Evolutionary conservation across 2,797 vertebrate genomes (phyloP), one percentile per base, ranked within the genome.

Genomic region (Simalia tracyae): DNA sequence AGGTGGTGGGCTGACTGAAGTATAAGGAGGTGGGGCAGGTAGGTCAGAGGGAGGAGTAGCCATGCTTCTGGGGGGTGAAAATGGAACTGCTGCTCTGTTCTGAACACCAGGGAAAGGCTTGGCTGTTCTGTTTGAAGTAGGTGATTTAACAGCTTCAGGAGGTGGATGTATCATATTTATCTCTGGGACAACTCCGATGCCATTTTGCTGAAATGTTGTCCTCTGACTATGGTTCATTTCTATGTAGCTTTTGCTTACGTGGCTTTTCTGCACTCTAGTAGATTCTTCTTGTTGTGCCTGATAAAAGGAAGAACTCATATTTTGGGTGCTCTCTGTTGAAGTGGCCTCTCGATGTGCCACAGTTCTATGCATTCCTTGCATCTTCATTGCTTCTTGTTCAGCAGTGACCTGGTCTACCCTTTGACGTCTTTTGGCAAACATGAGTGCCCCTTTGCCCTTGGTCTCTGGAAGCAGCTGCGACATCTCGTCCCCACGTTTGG

Each of bases 371-470:
- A 97, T 94, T 0, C 97, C 98, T 24, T 97, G 97, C 81, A 97
- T 95, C 94, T 98, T 98, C 88, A 98, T 96, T 94, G 99, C 99
- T 89, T 99, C 99, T 14, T 98, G 98, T 90, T 99, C 98, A 0
- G 99, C 99, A 5, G 98, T 93, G 91, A 99, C 99, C 97, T 99
- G 99, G 95, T 99, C 99, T 98, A 99, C 98, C 57, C 99, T 97
- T 94, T 98, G 98, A 95, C 98, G 98, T 64, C 99, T 97, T 96
- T 98, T 98, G 92, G 98, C 99, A 97, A 99, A 99, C 99, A 99
- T 99, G 88, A 98, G 93, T 60, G 98, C 99, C 22, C 99, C 99
- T 96, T 99, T 99, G 93, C 99, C 99, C 91, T 98, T 98, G 94
- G 97, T 99, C 87, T 99, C 99, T 87, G 98, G 98, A 93, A 99